Evolutionary conservation across 2,113 vertebrate species (phyloP), one percentile per base, ranked within the genome.

Genomic region (Myiagra hebetior): DNA sequence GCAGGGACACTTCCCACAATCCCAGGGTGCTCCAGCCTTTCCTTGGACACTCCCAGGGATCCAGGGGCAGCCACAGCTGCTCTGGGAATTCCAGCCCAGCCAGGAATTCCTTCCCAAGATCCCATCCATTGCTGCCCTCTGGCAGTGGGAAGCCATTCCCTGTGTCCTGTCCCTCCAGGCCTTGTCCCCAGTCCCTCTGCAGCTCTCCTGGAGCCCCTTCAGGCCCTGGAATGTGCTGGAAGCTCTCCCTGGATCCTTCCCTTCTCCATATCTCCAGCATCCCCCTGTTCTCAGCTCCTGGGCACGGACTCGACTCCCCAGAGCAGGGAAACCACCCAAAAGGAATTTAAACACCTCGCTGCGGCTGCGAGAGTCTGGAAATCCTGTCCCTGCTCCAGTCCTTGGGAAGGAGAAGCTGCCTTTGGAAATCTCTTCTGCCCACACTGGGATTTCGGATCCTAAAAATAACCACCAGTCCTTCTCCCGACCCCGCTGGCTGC

Each of bases 261-360:
- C 53, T 2, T 13, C 63, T 44, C 39, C 72, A 75, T 41, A 33
- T 59, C 33, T 30, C 41, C 55, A 31, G 4, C 24, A 64, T 3
- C 18, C 9, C 26, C 39, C 21, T 23, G 28, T 30, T 46, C 91
- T 33, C 26, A 20, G 1, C 67, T 67, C 82, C 86, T 13, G 23
- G 20, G 30, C 75, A 46, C 17, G 14, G 41, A 31, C n/a, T 28
- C 2, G 3, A 20, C 39, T 35, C 47, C 35, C 7, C 42, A 7
- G 1, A 50, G 65, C 46, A 33, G 13, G 28, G 49, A 70, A 67
- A 20, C 59, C 64, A 20, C 77, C 2, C 4, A 21, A 42, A 67
- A 22, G 3, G 0, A 5, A 65, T 7, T 56, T 21, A 8, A 85
- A 47, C 1, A 2, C 69, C 13, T 14, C 9, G 0, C 26, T 10